Percentiles rank a stretch among this genome's conserved stretches.
Conservation (phyloP, 2,797 vertebrate species). For the Vireo griseus region DNA sequence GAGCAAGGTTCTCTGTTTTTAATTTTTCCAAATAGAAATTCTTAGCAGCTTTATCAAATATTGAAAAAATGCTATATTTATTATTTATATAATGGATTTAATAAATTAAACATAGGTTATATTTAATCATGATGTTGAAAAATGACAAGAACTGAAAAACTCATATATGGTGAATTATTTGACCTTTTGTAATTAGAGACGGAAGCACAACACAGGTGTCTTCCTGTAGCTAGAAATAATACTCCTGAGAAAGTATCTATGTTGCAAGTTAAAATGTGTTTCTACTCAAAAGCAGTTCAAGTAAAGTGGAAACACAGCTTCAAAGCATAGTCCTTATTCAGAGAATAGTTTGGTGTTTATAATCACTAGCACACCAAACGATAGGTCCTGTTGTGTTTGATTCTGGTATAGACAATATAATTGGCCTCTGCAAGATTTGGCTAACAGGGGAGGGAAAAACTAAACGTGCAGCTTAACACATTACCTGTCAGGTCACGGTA, state of each 20-base stretch:
- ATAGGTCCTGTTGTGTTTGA: constrained; percentile 25
- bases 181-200: constrained; percentile 55
- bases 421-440: constrained; percentile 22
- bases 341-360: constrained; percentile 12
- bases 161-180: constrained; percentile 21
- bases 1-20: background rate
- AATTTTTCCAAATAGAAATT: background rate
- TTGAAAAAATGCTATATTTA: constrained; percentile 59
- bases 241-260: constrained; percentile 33
- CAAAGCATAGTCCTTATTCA: background rate
- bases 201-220: constrained; percentile 66
- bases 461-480: background rate
- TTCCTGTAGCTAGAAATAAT: constrained; percentile 56
- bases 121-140: constrained; percentile 48
- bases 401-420: constrained; percentile 25
- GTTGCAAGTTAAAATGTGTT: constrained; percentile 52
- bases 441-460: background rate
- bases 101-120: constrained; percentile 51
- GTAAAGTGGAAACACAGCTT: constrained; percentile 46
- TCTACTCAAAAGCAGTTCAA: constrained; percentile 58
- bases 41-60: constrained; percentile 48
- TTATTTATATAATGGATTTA: constrained; percentile 54
- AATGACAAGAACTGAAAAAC: constrained; percentile 46
- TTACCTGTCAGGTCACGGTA: constrained; percentile 6
- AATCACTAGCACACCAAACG: constrained; percentile 16